phyloP scores from a whole-genome alignment of 1,140 invertebrate genomes.

The Meloidogyne hapla region DNA sequence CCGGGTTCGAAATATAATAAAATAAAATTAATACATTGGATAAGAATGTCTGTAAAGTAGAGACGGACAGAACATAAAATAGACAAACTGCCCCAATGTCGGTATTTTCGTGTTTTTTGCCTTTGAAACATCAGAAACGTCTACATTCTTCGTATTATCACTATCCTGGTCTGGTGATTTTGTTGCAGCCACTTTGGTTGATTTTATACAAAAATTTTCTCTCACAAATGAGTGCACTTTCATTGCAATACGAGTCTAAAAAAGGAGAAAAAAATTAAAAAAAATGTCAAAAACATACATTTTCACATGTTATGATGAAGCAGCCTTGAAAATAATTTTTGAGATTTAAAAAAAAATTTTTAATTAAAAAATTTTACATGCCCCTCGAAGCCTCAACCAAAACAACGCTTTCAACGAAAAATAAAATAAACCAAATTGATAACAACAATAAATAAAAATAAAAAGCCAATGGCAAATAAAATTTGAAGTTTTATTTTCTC shows the following conservation, averaged over 20 bases:
- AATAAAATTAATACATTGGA: conserved; percentile 38
- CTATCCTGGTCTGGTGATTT: conserved; percentile 14
- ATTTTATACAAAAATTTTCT: conserved; percentile 50
- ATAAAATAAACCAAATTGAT: conserved; percentile 55
- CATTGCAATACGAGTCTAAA: conserved; percentile 62
- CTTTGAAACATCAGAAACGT: neutral
- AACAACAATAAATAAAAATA: conserved; percentile 38
- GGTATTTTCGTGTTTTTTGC: conserved; percentile 30
- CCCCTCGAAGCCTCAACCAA: conserved; percentile 49
- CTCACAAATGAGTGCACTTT: conserved; percentile 61
- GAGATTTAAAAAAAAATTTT: neutral
- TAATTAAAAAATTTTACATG: conserved; percentile 36
- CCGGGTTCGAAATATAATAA: no score
- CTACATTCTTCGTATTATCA: conserved; percentile 7
- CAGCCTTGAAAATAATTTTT: conserved; percentile 36
- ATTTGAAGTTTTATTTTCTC: neutral
- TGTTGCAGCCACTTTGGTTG: conserved; percentile 33
- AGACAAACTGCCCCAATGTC: conserved; percentile 53
- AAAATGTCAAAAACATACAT: conserved; percentile 47
- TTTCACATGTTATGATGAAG: conserved; percentile 64
- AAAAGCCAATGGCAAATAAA: conserved; percentile 21
- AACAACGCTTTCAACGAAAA: conserved; percentile 57
- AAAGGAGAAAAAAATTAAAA: neutral
- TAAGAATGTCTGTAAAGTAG: conserved; percentile 58
- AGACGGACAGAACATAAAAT: conserved; percentile 60